Evolutionary conservation across 2,888 invertebrate genomes (phyloP), one percentile per base, ranked within the genome.

Genomic region (Salpingus planirostris): DNA sequence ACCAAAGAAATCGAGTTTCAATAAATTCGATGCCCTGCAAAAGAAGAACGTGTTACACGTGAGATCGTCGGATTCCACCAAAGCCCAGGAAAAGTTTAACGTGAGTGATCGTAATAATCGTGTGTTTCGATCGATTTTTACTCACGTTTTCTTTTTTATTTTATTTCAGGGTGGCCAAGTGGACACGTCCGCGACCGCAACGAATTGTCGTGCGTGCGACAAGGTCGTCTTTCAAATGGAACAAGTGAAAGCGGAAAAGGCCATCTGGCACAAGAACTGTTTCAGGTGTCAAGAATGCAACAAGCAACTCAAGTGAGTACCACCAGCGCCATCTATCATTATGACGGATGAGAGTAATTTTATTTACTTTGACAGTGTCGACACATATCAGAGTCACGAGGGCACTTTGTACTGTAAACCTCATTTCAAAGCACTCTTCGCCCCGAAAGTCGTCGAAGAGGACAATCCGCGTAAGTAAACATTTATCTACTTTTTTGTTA

Each of bases 151-250:
- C 32, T 34, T 22, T 25, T 13, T 34, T 21, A 11, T 12, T 14
- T 25, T 33, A 32, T 49, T 53, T 15, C 39, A 73, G 59, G 73
- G 72, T 0, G 49, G 64, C 1, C 64, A 62, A 39, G 46, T 54
- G n/a, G 68, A 70, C 42, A 74, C 72, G 54, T 75, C 77, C 29
- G n/a, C n/a, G n/a, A n/a, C n/a, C n/a, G n/a, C n/a, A n/a, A n/a
- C n/a, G n/a, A 77, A 76, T 46, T 95, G 93, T 62, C 81, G 80
- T 54, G 76, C 81, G 47, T 96, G 95, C 65, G 71, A 77, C 42
- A 87, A 91, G 62, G 80, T 85, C 35, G 95, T 95, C 31, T 96
- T 89, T 67, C 92, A 90, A 64, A 93, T 96, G 93, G 96, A 96
- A 67, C 82, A 90, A 55, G 76, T 93, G 47, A 92, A 92, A 67